Evolutionary conservation across 2,113 vertebrate species (phyloP), one percentile per base, ranked within the genome.

Genomic region (Festucalex cinctus): DNA sequence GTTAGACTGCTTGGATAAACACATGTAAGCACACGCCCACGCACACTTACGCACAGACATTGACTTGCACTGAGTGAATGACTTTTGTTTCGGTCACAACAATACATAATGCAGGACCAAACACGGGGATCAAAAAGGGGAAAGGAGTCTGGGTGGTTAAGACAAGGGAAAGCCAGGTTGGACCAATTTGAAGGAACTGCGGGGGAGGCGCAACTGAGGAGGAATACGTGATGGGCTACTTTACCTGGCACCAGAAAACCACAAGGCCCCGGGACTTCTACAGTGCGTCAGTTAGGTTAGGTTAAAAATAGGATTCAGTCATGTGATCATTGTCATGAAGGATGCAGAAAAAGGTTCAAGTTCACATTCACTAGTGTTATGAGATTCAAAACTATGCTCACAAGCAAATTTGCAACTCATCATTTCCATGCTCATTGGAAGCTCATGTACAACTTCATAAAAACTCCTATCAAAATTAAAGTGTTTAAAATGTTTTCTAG

Each of bases 201-300:
- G 74, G 54, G 53, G 37, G 41, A 62, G 77, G 39, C 13, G 74
- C 68, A 86, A 48, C 19, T 48, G 17, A 48, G 46, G 46, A 88
- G 83, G 75, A 54, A 85, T 79, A 85, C 81, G 77, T 77, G 75
- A 88, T 75, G 71, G 71, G 75, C 62, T 88, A 85, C 88, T 94
- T 95, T 98, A 97, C 95, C 96, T 96, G 94, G 88, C 79, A 90
- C 91, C 80, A 93, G 92, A 91, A 94, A 94, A 92, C 94, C 96
- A 94, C 96, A 98, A 90, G 93, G 93, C 91, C 94, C 96, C 84
- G 90, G 93, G 84, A 95, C 90, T 88, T 92, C 96, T 96, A 93
- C 82, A 88, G 90, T 78, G 84, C 88, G 85, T 80, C 84, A 73
- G 85, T 93, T 78, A 79, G 70, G 83, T 90, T 80, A 86, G 77